These are phyloP conservation scores for Calameuta idolon DNA, from an alignment of 2,888 invertebrate species.

Conservation along the genomic window DNA sequence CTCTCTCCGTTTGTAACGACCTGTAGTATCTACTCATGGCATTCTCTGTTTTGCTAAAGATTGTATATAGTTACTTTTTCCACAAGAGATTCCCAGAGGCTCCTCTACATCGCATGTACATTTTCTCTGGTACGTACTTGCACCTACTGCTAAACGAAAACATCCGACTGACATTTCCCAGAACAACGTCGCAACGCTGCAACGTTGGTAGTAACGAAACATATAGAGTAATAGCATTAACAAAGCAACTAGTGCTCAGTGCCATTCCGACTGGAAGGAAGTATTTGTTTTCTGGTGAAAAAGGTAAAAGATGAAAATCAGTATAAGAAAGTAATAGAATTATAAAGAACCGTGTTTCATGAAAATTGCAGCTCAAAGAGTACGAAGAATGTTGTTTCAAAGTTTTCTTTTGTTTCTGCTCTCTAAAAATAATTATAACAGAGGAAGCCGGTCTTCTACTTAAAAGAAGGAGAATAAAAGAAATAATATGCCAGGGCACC, in stretches of 20 bases:
- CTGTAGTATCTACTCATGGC: neutral
- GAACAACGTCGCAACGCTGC: neutral
- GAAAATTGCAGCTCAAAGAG: neutral
- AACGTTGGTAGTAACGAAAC: neutral
- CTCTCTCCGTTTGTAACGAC: neutral
- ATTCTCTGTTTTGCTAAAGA: neutral
- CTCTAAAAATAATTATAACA: neutral
- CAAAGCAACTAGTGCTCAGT: neutral
- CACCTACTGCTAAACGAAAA: neutral
- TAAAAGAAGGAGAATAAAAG: no score
- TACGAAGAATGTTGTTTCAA: neutral
- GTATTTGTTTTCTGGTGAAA: neutral
- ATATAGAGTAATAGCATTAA: neutral
- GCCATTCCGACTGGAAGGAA: neutral
- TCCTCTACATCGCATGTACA: neutral
- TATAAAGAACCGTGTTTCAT: neutral
- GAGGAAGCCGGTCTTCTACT: no score
- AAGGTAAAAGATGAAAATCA: neutral
- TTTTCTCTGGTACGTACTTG: neutral
- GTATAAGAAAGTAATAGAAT: neutral
- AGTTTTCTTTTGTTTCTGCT: neutral
- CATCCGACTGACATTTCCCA: neutral
- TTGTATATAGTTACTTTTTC: neutral
- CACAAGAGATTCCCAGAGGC: neutral
- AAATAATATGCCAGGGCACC: neutral